A percentile compares a stretch with the other conserved stretches of the same genome.
Conservation (phyloP, 2,797 vertebrate genomes). For the Sardinella longiceps region DNA sequence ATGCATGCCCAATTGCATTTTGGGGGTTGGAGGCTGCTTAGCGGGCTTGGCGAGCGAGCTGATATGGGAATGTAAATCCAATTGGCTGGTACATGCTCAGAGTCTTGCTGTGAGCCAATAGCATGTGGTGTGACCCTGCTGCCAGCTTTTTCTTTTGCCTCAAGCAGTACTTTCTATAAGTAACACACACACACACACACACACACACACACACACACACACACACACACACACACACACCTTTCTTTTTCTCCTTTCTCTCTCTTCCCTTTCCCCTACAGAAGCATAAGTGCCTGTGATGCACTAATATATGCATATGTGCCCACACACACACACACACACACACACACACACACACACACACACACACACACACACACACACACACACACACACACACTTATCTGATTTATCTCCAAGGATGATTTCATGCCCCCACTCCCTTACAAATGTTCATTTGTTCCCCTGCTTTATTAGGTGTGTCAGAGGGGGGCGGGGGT, state of each 20-base stretch:
- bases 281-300: background rate
- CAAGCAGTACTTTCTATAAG: background rate
- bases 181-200: background rate
- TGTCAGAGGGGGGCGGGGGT: background rate
- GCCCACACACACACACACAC: background rate
- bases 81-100: background rate
- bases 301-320: background rate
- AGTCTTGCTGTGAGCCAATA: background rate
- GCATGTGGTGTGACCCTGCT: background rate
- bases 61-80: background rate
- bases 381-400: background rate
- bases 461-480: background rate
- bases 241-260: background rate
- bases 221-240: background rate
- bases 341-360: background rate
- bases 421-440: constrained; percentile 11
- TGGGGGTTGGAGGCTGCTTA: background rate
- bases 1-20: constrained; percentile 17
- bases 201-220: constrained; percentile 8
- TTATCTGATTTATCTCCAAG: constrained; percentile 8
- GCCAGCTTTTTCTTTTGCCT: background rate
- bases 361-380: constrained; percentile 15
- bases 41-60: background rate
- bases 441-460: constrained; percentile 12
- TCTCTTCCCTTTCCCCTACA: background rate